Conservation (phyloP, 2,113 vertebrate species). For the Felis chaus region DNA sequence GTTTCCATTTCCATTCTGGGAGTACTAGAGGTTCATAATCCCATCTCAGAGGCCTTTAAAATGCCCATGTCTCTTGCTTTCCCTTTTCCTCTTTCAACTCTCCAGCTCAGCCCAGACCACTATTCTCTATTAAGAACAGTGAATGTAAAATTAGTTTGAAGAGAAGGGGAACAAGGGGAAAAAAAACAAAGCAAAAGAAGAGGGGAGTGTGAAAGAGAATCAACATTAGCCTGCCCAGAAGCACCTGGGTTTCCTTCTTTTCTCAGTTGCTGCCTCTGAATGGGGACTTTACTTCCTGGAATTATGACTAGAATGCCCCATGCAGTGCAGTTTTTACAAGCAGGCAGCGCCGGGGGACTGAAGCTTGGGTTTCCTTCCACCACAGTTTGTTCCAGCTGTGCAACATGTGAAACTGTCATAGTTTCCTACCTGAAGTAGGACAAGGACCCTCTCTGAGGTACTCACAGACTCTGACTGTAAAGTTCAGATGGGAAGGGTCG, state of each 20-base stretch:
- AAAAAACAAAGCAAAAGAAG: not conserved
- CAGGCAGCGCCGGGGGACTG: not conserved
- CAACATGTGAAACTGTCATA: not conserved
- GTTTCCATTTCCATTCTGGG: not conserved
- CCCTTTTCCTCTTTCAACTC: not conserved
- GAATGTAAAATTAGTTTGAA: not conserved
- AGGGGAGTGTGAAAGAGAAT: not conserved
- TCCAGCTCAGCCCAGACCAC: too few relatives aligned
- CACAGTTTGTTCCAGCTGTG: not conserved
- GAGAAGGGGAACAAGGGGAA: not conserved
- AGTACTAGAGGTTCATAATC: not conserved
- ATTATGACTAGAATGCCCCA: not conserved
- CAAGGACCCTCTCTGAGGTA: not conserved
- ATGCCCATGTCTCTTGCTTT: not conserved
- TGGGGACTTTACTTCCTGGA: not conserved
- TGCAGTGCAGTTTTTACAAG: not conserved
- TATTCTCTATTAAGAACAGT: not conserved
- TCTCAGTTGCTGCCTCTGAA: not conserved
- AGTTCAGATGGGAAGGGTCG: not conserved
- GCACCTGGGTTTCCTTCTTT: not conserved
- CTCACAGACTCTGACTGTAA: not conserved
- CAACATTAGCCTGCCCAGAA: fast-evolving
- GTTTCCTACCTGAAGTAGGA: not conserved
- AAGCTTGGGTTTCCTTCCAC: not conserved
- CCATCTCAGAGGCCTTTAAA: not conserved